These are phyloP conservation scores for Xenus cinereus DNA, from an alignment of 2,113 vertebrate genomes.

Conservation along the genomic window DNA sequence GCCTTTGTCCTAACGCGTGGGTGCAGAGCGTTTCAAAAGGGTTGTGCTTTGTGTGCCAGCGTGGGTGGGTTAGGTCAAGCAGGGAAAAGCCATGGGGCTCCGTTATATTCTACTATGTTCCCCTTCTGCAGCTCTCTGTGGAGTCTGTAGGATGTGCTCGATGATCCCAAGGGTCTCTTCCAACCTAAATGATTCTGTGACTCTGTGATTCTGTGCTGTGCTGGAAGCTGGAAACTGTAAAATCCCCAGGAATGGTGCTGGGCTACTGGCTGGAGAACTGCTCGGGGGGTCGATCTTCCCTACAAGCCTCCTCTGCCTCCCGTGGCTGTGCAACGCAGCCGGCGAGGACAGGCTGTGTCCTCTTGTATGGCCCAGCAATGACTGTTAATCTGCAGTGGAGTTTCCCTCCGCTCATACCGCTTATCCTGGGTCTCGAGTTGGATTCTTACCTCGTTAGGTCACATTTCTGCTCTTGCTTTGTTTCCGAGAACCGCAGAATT, in stretches of 20 bases:
- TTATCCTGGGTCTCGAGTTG: background rate
- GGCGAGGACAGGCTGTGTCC: background rate
- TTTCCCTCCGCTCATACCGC: background rate
- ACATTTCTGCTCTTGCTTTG: background rate
- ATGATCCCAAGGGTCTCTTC: no score
- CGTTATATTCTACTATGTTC: background rate
- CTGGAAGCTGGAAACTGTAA: background rate
- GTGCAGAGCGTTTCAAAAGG: background rate
- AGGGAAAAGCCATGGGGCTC: background rate
- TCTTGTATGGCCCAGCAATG: background rate
- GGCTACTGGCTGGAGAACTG: background rate
- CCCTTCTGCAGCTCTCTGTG: background rate
- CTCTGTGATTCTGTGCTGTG: no score
- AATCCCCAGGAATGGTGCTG: background rate
- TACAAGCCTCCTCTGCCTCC: background rate
- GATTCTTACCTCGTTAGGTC: background rate
- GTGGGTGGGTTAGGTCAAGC: background rate
- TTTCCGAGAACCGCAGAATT: background rate
- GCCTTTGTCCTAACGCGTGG: background rate
- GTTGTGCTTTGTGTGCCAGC: background rate
- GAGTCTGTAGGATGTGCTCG: background rate
- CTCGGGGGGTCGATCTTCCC: background rate
- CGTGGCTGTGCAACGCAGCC: background rate
- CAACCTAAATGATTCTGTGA: no score
- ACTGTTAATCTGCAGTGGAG: background rate